Evolutionary conservation across 1,140 invertebrate species (phyloP), one percentile per base, ranked within the genome.

Genomic region (Galleria mellonella): DNA sequence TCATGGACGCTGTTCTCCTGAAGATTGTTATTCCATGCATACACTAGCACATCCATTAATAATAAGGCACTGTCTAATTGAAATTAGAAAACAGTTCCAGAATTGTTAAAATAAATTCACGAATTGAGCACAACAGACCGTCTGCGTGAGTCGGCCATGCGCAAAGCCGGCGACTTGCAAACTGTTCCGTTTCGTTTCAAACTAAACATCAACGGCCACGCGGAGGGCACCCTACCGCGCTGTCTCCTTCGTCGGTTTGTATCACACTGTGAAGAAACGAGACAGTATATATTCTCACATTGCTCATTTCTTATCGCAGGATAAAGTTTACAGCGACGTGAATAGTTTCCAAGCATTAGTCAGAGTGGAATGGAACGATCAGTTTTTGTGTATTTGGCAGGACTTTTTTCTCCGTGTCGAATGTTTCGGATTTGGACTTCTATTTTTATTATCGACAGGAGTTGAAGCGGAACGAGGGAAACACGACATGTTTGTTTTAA

Each of bases 151-250:
- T 71, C 76, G 62, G 65, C 77, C 81, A 70, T 52, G 71, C 75
- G 61, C 74, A 62, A 41, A 66, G 77, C 81, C 81, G 81, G 77
- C 81, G 74, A 78, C 81, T 84, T 73, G 77, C 81, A 84, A 84
- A 84, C 81, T 84, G 71, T 76, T 76, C 65, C 63, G 63, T 72
- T 68, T 55, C 54, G 65, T 67, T 77, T 76, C 63, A 65, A 76
- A 71, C 68, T 66, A 67, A 71, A 73, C 75, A 73, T 66, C 68
- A 82, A 74, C 77, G 62, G 70, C 71, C 81, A 84, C 68, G 81
- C 69, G 77, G 54, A 62, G 62, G 64, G 62, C 72, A 68, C 74
- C 76, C 69, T 78, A 69, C 73, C 70, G 70, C 49, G 68, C 73
- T 63, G 51, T 84, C 81, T 84, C 81, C 65, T 70, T 84, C 77